Base-by-base conservation (phyloP, 2,888 invertebrate genomes). In the Chouioia cunea region DNA sequence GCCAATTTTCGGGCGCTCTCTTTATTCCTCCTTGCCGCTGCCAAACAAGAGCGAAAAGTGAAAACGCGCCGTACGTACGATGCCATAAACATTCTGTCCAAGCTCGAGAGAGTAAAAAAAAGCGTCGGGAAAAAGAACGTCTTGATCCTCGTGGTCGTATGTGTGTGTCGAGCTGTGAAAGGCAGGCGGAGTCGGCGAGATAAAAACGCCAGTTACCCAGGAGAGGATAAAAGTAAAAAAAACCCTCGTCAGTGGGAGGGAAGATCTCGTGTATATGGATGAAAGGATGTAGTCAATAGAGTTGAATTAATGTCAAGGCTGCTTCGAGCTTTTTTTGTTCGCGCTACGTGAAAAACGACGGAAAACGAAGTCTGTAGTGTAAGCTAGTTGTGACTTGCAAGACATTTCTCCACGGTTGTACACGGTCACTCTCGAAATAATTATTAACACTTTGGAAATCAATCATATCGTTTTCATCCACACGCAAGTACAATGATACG, bases 1-100 rank as follows among this genome's bases (percentile, higher is more conserved):
- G 62, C 52, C 63, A 66, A 70, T 73, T 73, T 70, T 58, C 18
- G 4, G 22, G 50, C 50, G 53, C 50, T 18, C 23, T 16, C 47
- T 36, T n/a, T n/a, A n/a, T n/a, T n/a, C 6, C 27, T 27, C 27
- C 27, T 6, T 27, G 2, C 6, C 27, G 27, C 27, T 27, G 27
- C 46, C 27, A 44, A 48, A 22, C 48, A 43, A 18, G 52, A 22
- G 44, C 22, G 50, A 47, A 56, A 36, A 43, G 63, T 50, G 10
- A 22, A 44, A 50, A 10, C 52, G 52, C 18, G 18, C n/a, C 52
- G 18, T 12, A n/a, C 52, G 18, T 27, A 27, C 20, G 52, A 52
- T 52, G 18, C 10, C 52, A 18, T 52, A 52, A 52, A 52, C 52
- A 52, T 52, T 27, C 27, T 27, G 3, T 6, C 27, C 27, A 6